These are phyloP conservation scores for Archips crataeganus DNA, from an alignment of 2,888 invertebrate species.

Conservation along the genomic window DNA sequence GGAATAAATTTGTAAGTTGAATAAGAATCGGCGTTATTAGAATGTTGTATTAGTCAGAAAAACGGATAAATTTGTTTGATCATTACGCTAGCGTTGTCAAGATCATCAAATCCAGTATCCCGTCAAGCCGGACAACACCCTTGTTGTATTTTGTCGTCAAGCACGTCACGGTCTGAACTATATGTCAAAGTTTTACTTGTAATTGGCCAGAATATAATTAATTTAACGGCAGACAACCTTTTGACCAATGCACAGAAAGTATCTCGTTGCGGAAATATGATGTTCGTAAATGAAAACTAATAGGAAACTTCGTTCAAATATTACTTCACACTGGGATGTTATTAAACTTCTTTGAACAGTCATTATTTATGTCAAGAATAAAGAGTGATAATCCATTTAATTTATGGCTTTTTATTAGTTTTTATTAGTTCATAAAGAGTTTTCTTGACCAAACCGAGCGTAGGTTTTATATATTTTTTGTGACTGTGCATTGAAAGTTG, in stretches of 20 bases:
- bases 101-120: constrained; percentile 40
- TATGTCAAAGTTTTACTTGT: background rate
- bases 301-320: constrained; percentile 22
- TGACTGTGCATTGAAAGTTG: background rate
- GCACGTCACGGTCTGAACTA: constrained; percentile 6
- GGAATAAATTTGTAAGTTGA: constrained; percentile 44
- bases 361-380: background rate
- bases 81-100: constrained; percentile 78
- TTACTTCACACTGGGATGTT: background rate
- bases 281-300: constrained; percentile 19
- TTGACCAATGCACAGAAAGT: constrained; percentile 24
- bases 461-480: background rate
- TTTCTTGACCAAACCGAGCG: background rate
- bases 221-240: background rate
- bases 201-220: constrained; percentile 22
- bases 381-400: too few relatives aligned
- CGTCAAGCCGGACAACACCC: constrained; percentile 76
- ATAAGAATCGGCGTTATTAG: constrained; percentile 47
- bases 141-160: constrained; percentile 48
- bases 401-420: too few relatives aligned
- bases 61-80: constrained; percentile 75
- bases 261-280: background rate
- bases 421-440: too few relatives aligned
- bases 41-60: constrained; percentile 62
- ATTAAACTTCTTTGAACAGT: background rate